A percentile compares a stretch with the other conserved stretches of the same genome.
phyloP scores from a whole-genome alignment of 2,888 invertebrate genomes.

The Pemphredon lugubris region DNA sequence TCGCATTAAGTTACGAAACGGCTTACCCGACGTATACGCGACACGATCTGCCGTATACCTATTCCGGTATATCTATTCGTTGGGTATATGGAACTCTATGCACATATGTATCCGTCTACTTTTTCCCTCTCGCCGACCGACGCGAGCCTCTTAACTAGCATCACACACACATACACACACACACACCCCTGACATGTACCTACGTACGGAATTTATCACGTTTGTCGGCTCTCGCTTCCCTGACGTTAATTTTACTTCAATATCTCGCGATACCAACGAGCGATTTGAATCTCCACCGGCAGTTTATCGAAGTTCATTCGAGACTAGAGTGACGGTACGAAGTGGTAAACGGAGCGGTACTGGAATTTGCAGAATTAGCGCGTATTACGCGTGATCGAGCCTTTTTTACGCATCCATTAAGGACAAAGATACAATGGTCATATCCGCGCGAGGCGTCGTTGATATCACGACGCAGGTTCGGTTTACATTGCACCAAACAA shows the following conservation, averaged over 20 bases:
- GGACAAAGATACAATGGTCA: background rate
- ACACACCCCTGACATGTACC: too few species aligned
- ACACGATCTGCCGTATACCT: constrained; percentile 39
- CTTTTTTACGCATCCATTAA: background rate
- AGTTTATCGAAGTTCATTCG: constrained; percentile 8
- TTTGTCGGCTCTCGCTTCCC: too few species aligned
- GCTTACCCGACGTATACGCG: constrained; percentile 47
- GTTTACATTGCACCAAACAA: too few species aligned
- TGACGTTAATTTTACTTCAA: too few species aligned
- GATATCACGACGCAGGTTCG: too few species aligned
- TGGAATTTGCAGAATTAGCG: constrained; percentile 32
- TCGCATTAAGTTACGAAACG: constrained; percentile 68
- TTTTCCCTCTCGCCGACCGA: constrained; percentile 20
- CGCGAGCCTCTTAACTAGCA: too few species aligned
- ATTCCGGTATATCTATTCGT: constrained; percentile 18
- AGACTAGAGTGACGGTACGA: constrained; percentile 34
- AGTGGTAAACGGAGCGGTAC: constrained; percentile 12
- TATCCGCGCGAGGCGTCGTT: too few species aligned
- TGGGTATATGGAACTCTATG: constrained; percentile 24
- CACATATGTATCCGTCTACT: constrained; percentile 35
- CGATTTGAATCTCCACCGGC: background rate
- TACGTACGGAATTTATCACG: too few species aligned
- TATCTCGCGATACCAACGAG: too few species aligned
- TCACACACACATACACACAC: too few species aligned
- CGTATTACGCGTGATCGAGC: constrained; percentile 7